Conservation (phyloP, 2,113 vertebrate species). For the Excalfactoria chinensis region DNA sequence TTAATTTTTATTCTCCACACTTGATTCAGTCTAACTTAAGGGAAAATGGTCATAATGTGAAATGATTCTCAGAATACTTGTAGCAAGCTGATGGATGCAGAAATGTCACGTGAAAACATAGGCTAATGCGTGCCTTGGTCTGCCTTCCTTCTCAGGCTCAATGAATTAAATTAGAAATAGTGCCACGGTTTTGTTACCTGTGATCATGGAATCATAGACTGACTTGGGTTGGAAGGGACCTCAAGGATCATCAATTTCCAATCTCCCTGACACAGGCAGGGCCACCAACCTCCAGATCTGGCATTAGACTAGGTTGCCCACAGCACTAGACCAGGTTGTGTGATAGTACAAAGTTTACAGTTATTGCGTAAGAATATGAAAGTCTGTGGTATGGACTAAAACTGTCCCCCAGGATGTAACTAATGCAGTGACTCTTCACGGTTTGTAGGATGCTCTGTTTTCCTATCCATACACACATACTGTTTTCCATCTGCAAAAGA, state of each 20-base stretch:
- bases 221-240: no score
- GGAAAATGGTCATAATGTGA: background rate
- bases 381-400: background rate
- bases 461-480: background rate
- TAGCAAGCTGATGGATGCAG: background rate
- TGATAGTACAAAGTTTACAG: no score
- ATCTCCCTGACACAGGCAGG: no score
- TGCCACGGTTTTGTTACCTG: background rate
- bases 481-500: background rate
- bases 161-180: background rate
- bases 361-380: background rate
- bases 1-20: constrained; percentile 1
- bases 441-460: background rate
- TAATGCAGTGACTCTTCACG: background rate
- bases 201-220: background rate
- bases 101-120: background rate
- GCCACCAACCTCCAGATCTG: no score
- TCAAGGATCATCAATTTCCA: no score
- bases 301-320: no score
- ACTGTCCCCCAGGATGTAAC: rapidly evolving
- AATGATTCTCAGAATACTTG: background rate
- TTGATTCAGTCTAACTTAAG: background rate
- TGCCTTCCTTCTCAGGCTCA: background rate
- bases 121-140: background rate
- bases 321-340: no score